Evolutionary conservation across 2,797 vertebrate genomes (phyloP), one percentile per base, ranked within the genome.

Genomic region (Xenops minutus): DNA sequence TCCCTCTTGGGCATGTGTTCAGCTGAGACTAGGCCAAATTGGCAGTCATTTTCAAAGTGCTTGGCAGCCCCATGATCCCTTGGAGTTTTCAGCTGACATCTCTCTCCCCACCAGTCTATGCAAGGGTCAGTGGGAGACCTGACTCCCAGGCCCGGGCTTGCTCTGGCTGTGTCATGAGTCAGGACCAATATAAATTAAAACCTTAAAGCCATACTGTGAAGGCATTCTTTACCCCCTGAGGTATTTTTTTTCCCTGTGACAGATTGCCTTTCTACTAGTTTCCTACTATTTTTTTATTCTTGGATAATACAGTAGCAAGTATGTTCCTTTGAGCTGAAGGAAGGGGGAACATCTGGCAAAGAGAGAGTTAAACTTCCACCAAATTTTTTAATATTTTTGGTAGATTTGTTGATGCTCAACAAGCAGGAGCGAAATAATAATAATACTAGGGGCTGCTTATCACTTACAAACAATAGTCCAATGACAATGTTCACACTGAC

Each of bases 11-110:
- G 98, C 98, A 97, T 95, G 97, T 91, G 98, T 98, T 99, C 98
- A 99, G 98, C 98, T 98, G 98, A 99, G 98, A 98, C 98, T 97
- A 98, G 98, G 98, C 98, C 98, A 99, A 99, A 99, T 99, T 99
- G 99, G 99, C 98, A 99, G 98, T 98, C 97, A 97, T 98, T 99
- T 99, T 98, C 98, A 97, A 97, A 98, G 98, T 88, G 97, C 97
- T 98, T 99, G 99, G 98, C 99, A 99, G 98, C 97, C 98, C 96
- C 72, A 72, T 98, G 98, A 98, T 99, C 98, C 98, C 98, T 97
- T 97, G 98, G 98, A 99, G 98, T 97, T 98, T 98, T 97, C 97
- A 91, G 98, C 97, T 98, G 97, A 98, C 98, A 97, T 98, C 98
- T 98, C 98, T 97, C 98, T 98, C 98, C 97, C 97, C 98, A 98